Evolutionary conservation across 2,797 vertebrate genomes (phyloP), one percentile per base, ranked within the genome.

Genomic region (Alcedo atthis): DNA sequence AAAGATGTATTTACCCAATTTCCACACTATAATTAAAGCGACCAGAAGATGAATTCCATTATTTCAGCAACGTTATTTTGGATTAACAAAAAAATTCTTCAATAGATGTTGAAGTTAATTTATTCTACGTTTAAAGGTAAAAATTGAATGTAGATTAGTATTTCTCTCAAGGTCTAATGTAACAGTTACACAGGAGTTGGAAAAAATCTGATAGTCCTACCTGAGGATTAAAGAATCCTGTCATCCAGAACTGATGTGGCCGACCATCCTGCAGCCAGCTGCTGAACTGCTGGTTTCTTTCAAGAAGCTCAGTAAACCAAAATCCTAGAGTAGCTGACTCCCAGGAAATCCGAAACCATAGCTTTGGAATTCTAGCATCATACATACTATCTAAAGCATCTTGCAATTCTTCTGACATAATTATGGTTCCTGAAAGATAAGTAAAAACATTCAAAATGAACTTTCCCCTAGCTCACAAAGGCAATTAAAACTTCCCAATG

Each of bases 201-300:
- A 54, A 75, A 75, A 70, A 28, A 40, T 25, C 3, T 82, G 25
- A 9, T 18, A 58, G 16, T 17, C 91, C 59, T 64, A 98, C 98
- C 98, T 98, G 98, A 15, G 98, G 98, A 95, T 98, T 99, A 94
- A 98, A 98, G 97, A 98, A 98, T 67, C 98, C 98, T 1, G 98
- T 98, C 93, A 98, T 97, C 98, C 98, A 98, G 97, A 98, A 99
- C 76, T 98, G 98, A 94, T 97, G 94, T 3, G 98, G 98, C 18
- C 97, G 94, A 5, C 98, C 98, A 37, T 84, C n/a, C 91, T 97
- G 82, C 58, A 98, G 96, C 98, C 98, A 99, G 63, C 28, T 85
- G 85, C 97, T 91, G 74, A 99, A 98, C 95, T 99, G 98, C 73
- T 97, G 98, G 96, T 98, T 98, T 96, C 98, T 96, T 90, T 98